Evolutionary conservation across 2,797 vertebrate species (phyloP).

Genomic region (Eidolon dupreanum): DNA sequence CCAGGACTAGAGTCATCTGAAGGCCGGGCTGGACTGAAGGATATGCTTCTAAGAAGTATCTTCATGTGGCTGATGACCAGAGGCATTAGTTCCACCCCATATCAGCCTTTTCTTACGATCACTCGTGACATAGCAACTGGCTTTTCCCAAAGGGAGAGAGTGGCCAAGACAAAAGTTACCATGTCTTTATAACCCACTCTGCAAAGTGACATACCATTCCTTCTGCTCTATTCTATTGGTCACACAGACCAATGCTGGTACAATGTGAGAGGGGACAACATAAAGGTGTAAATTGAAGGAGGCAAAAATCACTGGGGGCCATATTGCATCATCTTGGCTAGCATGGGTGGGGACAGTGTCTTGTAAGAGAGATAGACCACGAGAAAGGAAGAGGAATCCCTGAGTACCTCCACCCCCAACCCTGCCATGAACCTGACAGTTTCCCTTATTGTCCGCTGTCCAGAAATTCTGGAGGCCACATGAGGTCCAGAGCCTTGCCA

Average conservation of each 20-base stretch:
- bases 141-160: not conserved
- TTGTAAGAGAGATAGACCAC: not conserved
- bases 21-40: not conserved
- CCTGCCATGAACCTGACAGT: not conserved
- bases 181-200: not conserved
- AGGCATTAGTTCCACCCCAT: not conserved
- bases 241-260: not conserved
- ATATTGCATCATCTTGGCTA: not conserved
- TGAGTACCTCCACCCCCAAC: not conserved
- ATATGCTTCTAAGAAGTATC: not conserved
- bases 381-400: not conserved
- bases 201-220: not conserved
- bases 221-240: not conserved
- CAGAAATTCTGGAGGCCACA: not conserved
- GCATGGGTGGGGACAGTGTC: not conserved
- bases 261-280: not conserved
- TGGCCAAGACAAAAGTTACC: not conserved
- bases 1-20: not conserved
- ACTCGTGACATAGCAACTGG: not conserved
- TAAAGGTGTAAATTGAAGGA: not conserved
- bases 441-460: not conserved
- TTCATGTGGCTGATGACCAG: not conserved
- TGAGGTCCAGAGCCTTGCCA: not conserved
- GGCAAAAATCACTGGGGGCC: not conserved
- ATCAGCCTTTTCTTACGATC: fast-evolving